Conservation (phyloP, 2,113 vertebrate species). For the Takifugu bimaculatus region DNA sequence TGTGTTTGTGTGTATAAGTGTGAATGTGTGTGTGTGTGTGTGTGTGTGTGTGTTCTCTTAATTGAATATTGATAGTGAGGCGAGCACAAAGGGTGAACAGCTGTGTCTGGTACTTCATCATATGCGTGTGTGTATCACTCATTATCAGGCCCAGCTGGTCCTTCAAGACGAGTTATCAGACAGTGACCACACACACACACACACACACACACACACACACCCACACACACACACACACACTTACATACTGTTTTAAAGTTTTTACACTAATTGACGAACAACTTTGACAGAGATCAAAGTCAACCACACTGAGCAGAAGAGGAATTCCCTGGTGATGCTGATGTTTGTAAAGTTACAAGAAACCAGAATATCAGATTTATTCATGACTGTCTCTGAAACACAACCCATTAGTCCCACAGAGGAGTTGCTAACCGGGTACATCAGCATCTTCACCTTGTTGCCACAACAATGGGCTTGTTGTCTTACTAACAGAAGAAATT, state of each 20-base stretch:
- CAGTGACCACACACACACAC: constrained; percentile 34
- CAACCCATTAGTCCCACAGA: constrained; percentile 4
- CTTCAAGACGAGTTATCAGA: constrained; percentile 51
- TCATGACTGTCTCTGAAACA: constrained; percentile 13
- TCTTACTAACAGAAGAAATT: constrained; percentile 2
- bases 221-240: neutral
- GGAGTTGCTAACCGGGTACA: constrained; percentile 8
- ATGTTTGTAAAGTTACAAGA: constrained; percentile 30
- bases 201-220: constrained; percentile 4
- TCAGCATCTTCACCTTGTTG: constrained; percentile 13
- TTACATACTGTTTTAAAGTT: neutral
- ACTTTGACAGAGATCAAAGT: constrained; percentile 46
- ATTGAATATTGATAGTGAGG: constrained; percentile 69
- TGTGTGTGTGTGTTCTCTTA: neutral
- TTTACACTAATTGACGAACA: constrained; percentile 42
- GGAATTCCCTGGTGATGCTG: constrained; percentile 21
- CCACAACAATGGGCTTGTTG: constrained; percentile 21
- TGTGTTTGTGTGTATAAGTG: constrained; percentile 3
- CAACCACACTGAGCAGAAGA: constrained; percentile 15
- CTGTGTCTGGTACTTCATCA: constrained; percentile 64
- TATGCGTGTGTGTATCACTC: constrained; percentile 62
- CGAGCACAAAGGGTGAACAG: constrained; percentile 54
- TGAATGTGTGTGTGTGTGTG: neutral
- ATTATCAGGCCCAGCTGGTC: constrained; percentile 72
- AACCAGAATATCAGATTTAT: constrained; percentile 11